Percentiles rank a stretch among this genome's conserved stretches.
These are phyloP conservation scores for Dendrocincla tyrannina DNA, from an alignment of 2,797 vertebrate genomes.

Conservation along the genomic window DNA sequence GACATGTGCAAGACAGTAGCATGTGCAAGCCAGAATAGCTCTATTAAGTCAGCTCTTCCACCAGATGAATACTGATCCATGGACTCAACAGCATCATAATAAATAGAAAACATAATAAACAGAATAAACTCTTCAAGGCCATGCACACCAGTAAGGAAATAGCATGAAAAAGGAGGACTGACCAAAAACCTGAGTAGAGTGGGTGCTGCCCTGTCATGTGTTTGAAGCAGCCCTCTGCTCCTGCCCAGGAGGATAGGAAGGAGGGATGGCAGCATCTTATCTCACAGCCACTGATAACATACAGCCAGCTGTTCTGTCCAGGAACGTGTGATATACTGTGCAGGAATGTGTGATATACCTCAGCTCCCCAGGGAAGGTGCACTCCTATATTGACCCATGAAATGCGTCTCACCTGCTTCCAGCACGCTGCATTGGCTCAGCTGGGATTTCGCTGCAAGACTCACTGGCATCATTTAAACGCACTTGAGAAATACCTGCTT, in stretches of 20 bases:
- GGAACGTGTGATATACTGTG: fast-evolving
- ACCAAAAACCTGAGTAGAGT: neutral
- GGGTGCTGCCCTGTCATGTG: neutral
- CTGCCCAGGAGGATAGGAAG: fast-evolving
- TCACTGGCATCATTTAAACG: neutral
- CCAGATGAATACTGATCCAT: fast-evolving
- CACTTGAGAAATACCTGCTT: neutral
- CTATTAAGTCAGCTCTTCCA: neutral
- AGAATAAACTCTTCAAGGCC: neutral
- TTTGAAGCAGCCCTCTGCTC: neutral
- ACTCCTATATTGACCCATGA: neutral
- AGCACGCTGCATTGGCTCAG: neutral
- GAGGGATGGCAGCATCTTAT: neutral
- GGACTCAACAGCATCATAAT: neutral
- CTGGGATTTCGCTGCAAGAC: neutral
- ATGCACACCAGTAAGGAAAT: too few species aligned
- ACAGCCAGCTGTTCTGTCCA: neutral
- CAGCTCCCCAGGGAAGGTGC: neutral
- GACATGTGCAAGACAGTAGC: neutral
- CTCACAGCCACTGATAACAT: neutral
- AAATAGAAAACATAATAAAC: neutral
- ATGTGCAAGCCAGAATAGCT: neutral
- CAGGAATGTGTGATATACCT: fast-evolving
- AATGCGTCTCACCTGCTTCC: neutral
- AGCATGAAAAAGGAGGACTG: neutral